These are phyloP conservation scores for Nansenia antarctica DNA, from an alignment of 2,113 vertebrate genomes.

Conservation along the genomic window DNA sequence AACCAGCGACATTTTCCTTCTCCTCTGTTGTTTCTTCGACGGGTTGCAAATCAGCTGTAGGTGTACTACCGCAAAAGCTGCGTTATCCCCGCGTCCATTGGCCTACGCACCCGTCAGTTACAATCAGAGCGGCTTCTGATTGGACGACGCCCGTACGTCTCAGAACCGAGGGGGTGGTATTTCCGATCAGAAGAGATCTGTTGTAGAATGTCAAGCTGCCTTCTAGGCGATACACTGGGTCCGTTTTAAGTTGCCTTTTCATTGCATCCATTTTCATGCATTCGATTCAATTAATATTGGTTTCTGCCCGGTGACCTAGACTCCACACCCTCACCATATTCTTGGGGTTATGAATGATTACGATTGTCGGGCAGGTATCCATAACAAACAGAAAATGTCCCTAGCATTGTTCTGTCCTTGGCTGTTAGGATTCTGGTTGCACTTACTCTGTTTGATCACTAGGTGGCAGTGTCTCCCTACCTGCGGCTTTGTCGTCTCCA, in stretches of 20 bases:
- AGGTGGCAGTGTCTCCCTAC: conserved; percentile 39
- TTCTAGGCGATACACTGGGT: too few relatives aligned
- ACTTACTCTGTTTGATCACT: conserved; percentile 13
- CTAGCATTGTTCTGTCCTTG: too few relatives aligned
- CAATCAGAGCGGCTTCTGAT: not conserved
- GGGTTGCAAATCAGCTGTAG: conserved; percentile 75
- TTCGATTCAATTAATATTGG: too few relatives aligned
- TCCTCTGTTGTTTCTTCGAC: conserved; percentile 62
- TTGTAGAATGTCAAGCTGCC: too few relatives aligned
- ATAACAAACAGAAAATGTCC: too few relatives aligned
- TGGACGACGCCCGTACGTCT: not conserved
- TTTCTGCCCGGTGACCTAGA: too few relatives aligned
- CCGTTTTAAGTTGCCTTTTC: too few relatives aligned
- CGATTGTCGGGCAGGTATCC: too few relatives aligned
- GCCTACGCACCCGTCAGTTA: not conserved
- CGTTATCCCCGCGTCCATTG: not conserved
- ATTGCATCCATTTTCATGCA: not conserved
- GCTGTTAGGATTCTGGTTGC: too few relatives aligned
- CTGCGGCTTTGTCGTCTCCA: too few relatives aligned
- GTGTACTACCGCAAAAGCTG: not conserved
- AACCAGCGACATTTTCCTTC: conserved; percentile 69
- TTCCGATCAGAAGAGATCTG: not conserved
- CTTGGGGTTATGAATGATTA: too few relatives aligned
- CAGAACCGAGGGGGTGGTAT: not conserved
- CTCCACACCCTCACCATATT: too few relatives aligned